phyloP scores from a whole-genome alignment of 2,888 invertebrate species.

The Ophioninae sp. region DNA sequence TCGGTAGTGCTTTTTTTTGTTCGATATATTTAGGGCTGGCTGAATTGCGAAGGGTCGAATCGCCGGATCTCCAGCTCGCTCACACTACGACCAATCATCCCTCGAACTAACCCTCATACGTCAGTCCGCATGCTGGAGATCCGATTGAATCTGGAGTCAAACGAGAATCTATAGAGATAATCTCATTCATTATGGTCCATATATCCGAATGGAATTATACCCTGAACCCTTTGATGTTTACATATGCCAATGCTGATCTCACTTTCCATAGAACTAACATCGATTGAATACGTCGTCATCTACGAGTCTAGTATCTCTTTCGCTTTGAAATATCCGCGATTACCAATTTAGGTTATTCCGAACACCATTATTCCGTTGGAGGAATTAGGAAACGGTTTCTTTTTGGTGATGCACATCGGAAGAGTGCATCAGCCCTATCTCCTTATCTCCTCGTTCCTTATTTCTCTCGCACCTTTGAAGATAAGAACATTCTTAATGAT shows the following conservation, averaged over 20 bases:
- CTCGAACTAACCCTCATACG: conserved; percentile 17
- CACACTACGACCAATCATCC: conserved; percentile 13
- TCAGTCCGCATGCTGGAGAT: not conserved
- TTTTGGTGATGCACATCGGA: too few species aligned
- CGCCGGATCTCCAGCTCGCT: not conserved
- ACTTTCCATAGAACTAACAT: not conserved
- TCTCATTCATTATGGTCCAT: conserved; percentile 51
- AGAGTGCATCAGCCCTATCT: too few species aligned
- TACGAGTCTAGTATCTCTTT: not conserved
- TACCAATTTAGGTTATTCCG: too few species aligned
- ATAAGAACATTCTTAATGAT: too few species aligned
- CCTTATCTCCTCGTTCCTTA: too few species aligned
- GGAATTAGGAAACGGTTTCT: too few species aligned
- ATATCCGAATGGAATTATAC: conserved; percentile 29
- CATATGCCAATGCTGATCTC: not conserved
- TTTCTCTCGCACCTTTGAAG: too few species aligned
- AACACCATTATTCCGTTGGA: too few species aligned
- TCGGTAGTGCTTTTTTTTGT: conserved; percentile 65
- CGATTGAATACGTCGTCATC: not conserved
- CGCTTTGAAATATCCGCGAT: too few species aligned
- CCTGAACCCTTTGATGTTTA: conserved; percentile 1
- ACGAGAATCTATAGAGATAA: conserved; percentile 51
- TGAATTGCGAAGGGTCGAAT: conserved; percentile 35
- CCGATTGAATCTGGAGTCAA: conserved; percentile 51
- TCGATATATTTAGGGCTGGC: conserved; percentile 14